Percentiles rank a stretch among this genome's conserved stretches.
These are phyloP conservation scores for Steinernema carpocapsae DNA, from an alignment of 2,888 invertebrate genomes.

Conservation along the genomic window DNA sequence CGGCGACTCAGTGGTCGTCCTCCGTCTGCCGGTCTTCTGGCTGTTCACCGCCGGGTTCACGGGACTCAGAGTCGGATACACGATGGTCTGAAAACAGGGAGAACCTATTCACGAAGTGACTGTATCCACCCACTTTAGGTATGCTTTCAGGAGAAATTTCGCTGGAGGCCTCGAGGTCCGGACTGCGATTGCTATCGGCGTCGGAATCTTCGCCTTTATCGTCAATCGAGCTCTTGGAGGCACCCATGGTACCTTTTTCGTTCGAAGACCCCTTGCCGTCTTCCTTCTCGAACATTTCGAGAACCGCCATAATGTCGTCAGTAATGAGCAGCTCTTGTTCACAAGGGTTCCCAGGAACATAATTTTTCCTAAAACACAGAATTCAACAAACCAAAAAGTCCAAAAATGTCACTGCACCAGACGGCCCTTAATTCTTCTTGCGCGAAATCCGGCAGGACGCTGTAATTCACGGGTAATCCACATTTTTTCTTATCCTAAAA, in stretches of 20 bases:
- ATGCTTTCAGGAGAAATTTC: constrained; percentile 27
- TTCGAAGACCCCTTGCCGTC: constrained; percentile 10
- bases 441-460: constrained; percentile 58
- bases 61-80: constrained; percentile 35
- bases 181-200: neutral
- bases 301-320: constrained; percentile 60
- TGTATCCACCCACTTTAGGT: neutral
- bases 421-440: constrained; percentile 63
- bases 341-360: constrained; percentile 58
- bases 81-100: neutral
- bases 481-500: constrained; percentile 42
- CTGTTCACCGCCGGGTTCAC: neutral
- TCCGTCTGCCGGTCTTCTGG: neutral
- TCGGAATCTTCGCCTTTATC: neutral
- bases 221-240: neutral
- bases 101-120: neutral
- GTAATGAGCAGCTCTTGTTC: constrained; percentile 58
- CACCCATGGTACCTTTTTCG: neutral
- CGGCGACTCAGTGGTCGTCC: neutral
- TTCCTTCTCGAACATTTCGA: constrained; percentile 59
- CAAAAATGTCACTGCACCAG: constrained; percentile 54
- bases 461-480: constrained; percentile 57
- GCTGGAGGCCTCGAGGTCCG: neutral
- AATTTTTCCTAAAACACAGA: constrained; percentile 53
- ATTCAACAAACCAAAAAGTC: neutral